These are phyloP conservation scores for Harmothoe impar DNA, from an alignment of 2,888 invertebrate genomes.

Conservation along the genomic window DNA sequence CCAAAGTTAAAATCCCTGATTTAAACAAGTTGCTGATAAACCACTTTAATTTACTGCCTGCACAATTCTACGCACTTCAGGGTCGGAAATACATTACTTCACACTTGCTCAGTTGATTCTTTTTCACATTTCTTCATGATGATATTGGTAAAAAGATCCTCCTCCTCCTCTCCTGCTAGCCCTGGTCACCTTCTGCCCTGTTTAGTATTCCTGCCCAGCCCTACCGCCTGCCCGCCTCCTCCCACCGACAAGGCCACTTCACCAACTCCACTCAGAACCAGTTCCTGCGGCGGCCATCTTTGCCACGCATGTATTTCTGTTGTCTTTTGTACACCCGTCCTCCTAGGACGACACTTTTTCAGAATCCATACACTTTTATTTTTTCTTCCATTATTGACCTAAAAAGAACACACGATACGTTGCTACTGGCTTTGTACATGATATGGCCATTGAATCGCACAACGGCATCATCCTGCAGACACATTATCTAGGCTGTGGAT, in stretches of 20 bases:
- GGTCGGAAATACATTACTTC: not conserved
- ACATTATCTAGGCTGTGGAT: constrained; percentile 2
- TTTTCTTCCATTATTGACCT: constrained; percentile 36
- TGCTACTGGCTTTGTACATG: constrained; percentile 50
- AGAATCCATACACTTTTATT: constrained; percentile 17
- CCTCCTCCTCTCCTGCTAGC: not conserved
- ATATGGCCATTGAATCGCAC: constrained; percentile 39
- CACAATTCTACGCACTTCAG: not conserved
- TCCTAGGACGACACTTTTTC: constrained; percentile 12
- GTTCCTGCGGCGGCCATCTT: not conserved
- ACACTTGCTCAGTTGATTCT: no score
- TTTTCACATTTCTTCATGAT: no score
- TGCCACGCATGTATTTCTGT: constrained; percentile 26
- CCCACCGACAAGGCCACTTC: no score
- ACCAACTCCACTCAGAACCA: no score
- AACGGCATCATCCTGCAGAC: constrained; percentile 33
- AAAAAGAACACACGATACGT: constrained; percentile 54
- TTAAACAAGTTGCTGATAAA: not conserved
- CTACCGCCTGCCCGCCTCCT: no score
- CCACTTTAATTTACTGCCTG: not conserved
- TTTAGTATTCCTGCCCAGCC: no score
- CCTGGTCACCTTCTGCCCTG: not conserved
- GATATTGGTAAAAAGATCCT: constrained; percentile 20
- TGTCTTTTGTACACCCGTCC: constrained; percentile 19
- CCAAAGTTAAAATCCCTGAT: constrained; percentile 41